Base-by-base conservation (phyloP, 1,140 invertebrate genomes). In the Eufriesea mexicana region DNA sequence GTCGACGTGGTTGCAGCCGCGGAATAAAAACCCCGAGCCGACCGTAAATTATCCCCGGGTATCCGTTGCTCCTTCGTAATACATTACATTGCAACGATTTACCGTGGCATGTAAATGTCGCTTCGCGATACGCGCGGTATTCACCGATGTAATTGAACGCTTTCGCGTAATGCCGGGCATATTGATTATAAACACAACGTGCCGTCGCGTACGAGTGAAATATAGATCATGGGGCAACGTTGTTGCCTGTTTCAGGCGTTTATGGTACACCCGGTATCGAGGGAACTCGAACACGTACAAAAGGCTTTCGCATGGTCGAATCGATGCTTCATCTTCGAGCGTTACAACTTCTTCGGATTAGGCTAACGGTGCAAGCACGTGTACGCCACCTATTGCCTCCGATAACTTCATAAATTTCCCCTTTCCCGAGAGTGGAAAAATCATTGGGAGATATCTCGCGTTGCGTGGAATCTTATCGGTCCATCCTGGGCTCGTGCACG, bases 41-140 rank as follows among this genome's bases (percentile, higher is more conserved):
- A 42, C 20, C 20, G 45, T 75, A 62, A 75, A 66, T 74, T 55
- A 75, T 55, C n/a, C 25, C 66, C 55, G 66, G 75, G 67, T 75
- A 66, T 35, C 47, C 47, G 18, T 12, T 42, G 28, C 16, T 18
- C 18, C 6, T n/a, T 64, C 10, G 14, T 2, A 67, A 82, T 66
- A 28, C 55, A 76, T 82, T 74, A 55, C 57, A 67, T 66, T 28
- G 61, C 49, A 74, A 23, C 51, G 20, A 75, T 82, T 59, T 82
- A 82, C n/a, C 51, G n/a, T 14, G 10, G 35, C 35, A 2, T 62
- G 49, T 54, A 66, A 59, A 57, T 64, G 55, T 72, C 66, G 18
- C 9, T 10, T 64, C 20, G 47, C 25, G 55, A 49, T 73, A 57
- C 4, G 18, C 20, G 20, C 23, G 67, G 5, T 57, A 55, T 51